Base-by-base conservation (phyloP, 2,113 vertebrate species). In the Plectropomus leopardus region DNA sequence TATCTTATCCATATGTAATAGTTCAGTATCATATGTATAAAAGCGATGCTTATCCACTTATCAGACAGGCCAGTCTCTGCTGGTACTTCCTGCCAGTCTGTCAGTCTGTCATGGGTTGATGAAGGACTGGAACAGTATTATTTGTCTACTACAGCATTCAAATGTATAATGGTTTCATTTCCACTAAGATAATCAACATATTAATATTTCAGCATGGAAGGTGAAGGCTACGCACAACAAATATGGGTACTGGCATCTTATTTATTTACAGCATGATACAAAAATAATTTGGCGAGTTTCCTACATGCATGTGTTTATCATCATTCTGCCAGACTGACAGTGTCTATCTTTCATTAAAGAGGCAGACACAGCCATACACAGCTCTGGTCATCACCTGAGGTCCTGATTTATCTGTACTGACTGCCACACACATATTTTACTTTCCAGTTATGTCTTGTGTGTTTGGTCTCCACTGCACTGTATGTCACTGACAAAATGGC, bases 331-430 rank as follows among this genome's bases (percentile, higher is more conserved):
- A n/a, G n/a, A 40, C 7, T n/a, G 36, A 47, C 16, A 0, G 42
- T 14, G 19, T 3, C 65, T 30, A 4, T 9, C 32, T 72, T 60
- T 67, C 42, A 66, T 16, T 21, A 26, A 51, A 51, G 78, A 82
- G 63, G 47, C 14, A 53, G 42, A 59, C 8, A 21, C 45, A 61
- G 11, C 16, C 19, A 34, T 69, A 42, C 73, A 65, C 16, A n/a
- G 15, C 74, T 48, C 44, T 26, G 7, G 36, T 40, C 11, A 40
- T 40, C 36, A 7, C 36, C 36, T 40, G 36, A 32, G 40, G 14
- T 57, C 42, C 34, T 68, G 75, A 76, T 76, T 69, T 76, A 76
- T 82, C 57, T 23, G 45, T 4, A 65, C 44, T 76, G 70, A 88
- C 77, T 81, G 57, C 42, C 23, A 66, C 55, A 63, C 21, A 61